Evolutionary conservation across 2,888 invertebrate genomes (phyloP), one percentile per base, ranked within the genome.

Genomic region (Habrosyne pyritoides): DNA sequence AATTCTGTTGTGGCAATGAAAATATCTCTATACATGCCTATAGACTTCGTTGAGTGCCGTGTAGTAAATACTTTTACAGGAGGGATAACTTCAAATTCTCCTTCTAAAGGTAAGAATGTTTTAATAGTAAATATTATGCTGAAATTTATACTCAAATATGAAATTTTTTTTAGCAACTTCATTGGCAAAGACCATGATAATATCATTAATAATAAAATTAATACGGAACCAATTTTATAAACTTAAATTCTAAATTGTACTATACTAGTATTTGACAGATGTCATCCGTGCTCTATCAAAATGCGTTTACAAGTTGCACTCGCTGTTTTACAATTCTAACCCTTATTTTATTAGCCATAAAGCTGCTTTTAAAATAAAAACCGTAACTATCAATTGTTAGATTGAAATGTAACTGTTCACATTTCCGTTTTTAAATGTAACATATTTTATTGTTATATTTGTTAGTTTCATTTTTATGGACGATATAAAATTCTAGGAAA

Each of bases 221-320:
- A 14, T 52, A 33, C 52, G 33, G 52, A 36, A 52, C 33, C 42
- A 33, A 52, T 52, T 42, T 10, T 36, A 10, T 36, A 21, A 21
- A 21, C 21, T 52, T 18, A 21, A 24, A 21, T 36, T 36, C 21
- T 21, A 7, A 33, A 36, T 36, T 33, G 6, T 36, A 42, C 24
- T 49, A 26, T 7, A 18, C 12, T 46, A 22, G 47, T 55, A 56
- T 28, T 48, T 53, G 64, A 65, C 63, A 69, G 54, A 71, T 63
- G 56, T 71, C 64, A 62, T 56, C 55, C 69, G 68, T 57, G 59
- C 54, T 63, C 49, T 58, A 47, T 67, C 63, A 67, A 60, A 60
- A 63, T 64, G 61, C 60, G 61, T 54, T 61, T 59, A 61, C 62
- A n/a, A 7, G 2, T 18, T 12, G 8, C 8, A 42, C 14, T 36